Base-by-base conservation (phyloP, 1,140 invertebrate species). In the Oryctes rhinoceros region DNA sequence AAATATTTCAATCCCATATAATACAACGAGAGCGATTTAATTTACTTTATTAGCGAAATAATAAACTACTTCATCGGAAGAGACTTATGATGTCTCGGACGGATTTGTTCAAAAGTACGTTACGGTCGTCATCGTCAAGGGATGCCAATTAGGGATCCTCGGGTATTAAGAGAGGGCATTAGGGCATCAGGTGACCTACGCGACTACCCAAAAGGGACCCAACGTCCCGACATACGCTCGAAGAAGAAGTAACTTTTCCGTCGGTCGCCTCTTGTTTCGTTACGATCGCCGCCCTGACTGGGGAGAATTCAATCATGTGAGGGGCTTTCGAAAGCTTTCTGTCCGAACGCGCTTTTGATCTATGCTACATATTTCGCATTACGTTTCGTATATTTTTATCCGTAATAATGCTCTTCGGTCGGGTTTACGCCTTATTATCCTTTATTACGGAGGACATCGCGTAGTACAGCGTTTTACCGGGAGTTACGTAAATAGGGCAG, bases 391-490 rank as follows among this genome's bases (percentile, higher is more conserved):
- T 49, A 77, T 80, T 80, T 76, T 80, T 76, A 76, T 80, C 53
- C 75, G 65, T 71, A 71, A 47, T 53, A 62, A 76, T 80, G 53
- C 75, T 35, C 13, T 59, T 71, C 79, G 37, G 15, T 10, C 53
- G 47, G 79, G 79, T 75, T 80, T 80, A 65, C 9, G 71, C 47
- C 79, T 75, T 80, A 80, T 80, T 80, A 80, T 80, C 79, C 79
- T 35, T 49, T 30, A 71, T 80, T 80, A 79, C 20, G 59, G 78
- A 79, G 62, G 65, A 65, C 37, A 79, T 71, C 65, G 24, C 20
- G 24, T 71, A 20, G 20, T 71, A 37, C 65, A 71, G 13, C 65
- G 9, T 37, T 71, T 37, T 71, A 71, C 35, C 65, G 20, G 13
- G 24, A 35, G 65, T 24, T 71, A 79, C 62, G 20, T 30, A 79